A percentile compares a stretch with the other conserved stretches of the same genome.
phyloP scores from a whole-genome alignment of 2,888 invertebrate genomes.

The Euplexia lucipara region DNA sequence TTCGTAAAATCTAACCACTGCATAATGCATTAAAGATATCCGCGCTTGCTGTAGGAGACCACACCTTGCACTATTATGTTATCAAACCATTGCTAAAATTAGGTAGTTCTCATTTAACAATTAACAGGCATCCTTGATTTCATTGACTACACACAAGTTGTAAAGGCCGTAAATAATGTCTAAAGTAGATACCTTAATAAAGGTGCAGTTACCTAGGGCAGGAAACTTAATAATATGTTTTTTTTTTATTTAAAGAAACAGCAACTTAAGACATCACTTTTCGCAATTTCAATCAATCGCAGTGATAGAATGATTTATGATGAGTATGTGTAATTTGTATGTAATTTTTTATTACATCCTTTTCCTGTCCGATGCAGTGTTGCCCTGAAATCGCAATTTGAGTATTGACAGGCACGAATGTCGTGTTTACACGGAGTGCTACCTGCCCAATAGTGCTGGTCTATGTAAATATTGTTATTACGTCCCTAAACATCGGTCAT shows the following conservation, averaged over 20 bases:
- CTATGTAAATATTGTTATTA: constrained; percentile 53
- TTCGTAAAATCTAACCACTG: constrained; percentile 4
- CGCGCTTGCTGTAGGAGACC: neutral
- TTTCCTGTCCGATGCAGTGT: constrained; percentile 27
- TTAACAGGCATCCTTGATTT: neutral
- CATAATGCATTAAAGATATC: constrained; percentile 8
- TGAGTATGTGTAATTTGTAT: constrained; percentile 28
- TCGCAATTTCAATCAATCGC: constrained; percentile 31
- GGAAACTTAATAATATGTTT: constrained; percentile 10
- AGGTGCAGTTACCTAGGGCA: neutral
- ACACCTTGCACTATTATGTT: neutral
- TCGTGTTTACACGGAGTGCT: constrained; percentile 13
- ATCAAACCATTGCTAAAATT: neutral
- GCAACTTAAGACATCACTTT: constrained; percentile 26
- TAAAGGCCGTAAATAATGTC: neutral
- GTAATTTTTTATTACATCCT: constrained; percentile 45
- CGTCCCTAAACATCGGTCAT: constrained; percentile 57
- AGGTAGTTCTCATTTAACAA: neutral
- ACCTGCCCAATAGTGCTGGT: neutral
- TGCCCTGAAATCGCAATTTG: constrained; percentile 43
- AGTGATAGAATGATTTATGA: constrained; percentile 21
- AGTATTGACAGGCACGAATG: constrained; percentile 48
- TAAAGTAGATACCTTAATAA: neutral
- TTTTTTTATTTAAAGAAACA: neutral
- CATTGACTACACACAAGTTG: neutral